A percentile compares a stretch with the other conserved stretches of the same genome.
Conservation (phyloP, 2,888 invertebrate species). For the Agriopis aurantiaria region DNA sequence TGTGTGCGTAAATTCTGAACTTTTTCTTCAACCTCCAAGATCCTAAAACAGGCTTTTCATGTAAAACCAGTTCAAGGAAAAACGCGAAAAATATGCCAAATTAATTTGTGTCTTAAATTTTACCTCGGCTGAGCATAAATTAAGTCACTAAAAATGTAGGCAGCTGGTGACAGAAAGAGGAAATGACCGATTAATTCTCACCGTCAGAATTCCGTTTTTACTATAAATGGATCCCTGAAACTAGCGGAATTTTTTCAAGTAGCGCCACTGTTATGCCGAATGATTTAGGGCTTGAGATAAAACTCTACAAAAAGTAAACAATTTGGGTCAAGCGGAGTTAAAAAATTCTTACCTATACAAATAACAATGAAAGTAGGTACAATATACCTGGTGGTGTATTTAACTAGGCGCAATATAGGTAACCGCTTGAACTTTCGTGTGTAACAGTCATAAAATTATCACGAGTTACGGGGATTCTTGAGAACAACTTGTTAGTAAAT, state of each 20-base stretch:
- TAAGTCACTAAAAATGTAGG: slow-evolving; percentile 42
- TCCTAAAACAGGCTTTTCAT: background rate
- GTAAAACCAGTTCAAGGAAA: background rate
- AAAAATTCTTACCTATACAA: slow-evolving; percentile 50
- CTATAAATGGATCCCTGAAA: slow-evolving; percentile 40
- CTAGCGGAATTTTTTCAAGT: slow-evolving; percentile 47
- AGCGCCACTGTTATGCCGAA: slow-evolving; percentile 40
- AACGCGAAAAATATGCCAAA: slow-evolving; percentile 25
- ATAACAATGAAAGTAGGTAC: slow-evolving; percentile 21
- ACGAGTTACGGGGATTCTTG: slow-evolving; percentile 71
- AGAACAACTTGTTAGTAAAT: slow-evolving; percentile 76
- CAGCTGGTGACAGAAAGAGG: slow-evolving; percentile 41
- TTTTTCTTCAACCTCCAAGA: background rate
- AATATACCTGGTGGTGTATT: slow-evolving; percentile 28
- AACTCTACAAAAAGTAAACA: slow-evolving; percentile 51
- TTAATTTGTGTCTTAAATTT: slow-evolving; percentile 32
- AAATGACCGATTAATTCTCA: slow-evolving; percentile 43
- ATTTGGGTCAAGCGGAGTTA: slow-evolving; percentile 59
- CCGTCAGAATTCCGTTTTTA: slow-evolving; percentile 36
- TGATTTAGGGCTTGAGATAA: slow-evolving; percentile 53
- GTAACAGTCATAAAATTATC: slow-evolving; percentile 79
- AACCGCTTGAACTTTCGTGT: slow-evolving; percentile 74
- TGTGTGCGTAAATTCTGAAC: no score
- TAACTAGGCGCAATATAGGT: slow-evolving; percentile 57
- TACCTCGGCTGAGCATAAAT: slow-evolving; percentile 35